phyloP scores from a whole-genome alignment of 2,113 vertebrate species.

The Spheniscus mendiculus region DNA sequence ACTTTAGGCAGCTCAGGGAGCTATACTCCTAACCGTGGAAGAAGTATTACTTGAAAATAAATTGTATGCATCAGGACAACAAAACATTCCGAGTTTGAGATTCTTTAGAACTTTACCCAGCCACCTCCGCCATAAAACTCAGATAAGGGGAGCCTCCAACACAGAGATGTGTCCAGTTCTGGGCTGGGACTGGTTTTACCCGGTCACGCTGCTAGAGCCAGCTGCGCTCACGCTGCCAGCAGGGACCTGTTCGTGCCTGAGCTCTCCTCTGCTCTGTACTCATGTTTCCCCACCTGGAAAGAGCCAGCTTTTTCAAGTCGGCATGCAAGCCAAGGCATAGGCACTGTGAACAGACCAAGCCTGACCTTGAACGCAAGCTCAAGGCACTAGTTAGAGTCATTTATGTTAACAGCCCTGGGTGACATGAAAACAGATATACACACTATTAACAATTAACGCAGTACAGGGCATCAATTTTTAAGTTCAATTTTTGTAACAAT shows the following conservation, averaged over 20 bases:
- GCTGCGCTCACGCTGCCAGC: not conserved
- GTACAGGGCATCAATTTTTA: not conserved
- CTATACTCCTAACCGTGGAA: not conserved
- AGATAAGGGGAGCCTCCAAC: not conserved
- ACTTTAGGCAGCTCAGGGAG: not conserved
- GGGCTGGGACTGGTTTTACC: not conserved
- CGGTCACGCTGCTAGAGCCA: not conserved
- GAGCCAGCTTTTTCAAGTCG: not conserved
- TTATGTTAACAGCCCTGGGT: not conserved
- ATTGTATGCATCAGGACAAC: not conserved
- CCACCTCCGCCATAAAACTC: not conserved
- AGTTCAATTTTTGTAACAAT: not conserved
- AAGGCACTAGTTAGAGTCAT: not conserved
- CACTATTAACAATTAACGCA: not conserved
- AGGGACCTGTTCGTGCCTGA: not conserved
- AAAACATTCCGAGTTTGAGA: not conserved
- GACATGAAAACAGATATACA: not conserved
- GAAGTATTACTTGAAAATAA: not conserved
- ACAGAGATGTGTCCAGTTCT: fast-evolving
- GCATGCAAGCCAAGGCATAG: not conserved
- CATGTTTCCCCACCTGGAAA: not conserved
- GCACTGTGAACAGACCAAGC: not conserved
- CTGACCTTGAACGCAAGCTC: conserved; percentile 23
- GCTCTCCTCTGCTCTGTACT: not conserved
- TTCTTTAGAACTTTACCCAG: not conserved